Percentiles rank a stretch among this genome's conserved stretches.
These are phyloP conservation scores for Pipistrellus pygmaeus DNA, from an alignment of 2,797 vertebrate genomes.

Conservation along the genomic window DNA sequence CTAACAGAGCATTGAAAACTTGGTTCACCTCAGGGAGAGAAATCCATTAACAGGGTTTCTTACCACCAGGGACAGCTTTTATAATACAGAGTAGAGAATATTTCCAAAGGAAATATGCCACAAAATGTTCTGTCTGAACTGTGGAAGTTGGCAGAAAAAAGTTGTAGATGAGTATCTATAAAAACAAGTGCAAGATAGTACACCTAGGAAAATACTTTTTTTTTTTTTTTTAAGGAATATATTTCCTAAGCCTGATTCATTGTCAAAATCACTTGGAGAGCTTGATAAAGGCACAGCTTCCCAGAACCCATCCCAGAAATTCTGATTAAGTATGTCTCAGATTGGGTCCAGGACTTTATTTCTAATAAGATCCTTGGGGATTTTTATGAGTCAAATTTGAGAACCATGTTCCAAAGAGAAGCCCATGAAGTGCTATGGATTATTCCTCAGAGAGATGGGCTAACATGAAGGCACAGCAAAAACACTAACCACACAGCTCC, in stretches of 20 bases:
- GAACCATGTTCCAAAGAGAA: constrained; percentile 16
- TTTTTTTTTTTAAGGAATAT: background rate
- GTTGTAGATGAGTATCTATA: background rate
- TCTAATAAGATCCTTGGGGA: constrained; percentile 58
- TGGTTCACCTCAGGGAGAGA: background rate
- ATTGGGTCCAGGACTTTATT: background rate
- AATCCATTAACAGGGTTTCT: background rate
- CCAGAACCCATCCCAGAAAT: background rate
- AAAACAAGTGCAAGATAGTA: background rate
- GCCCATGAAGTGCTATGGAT: background rate
- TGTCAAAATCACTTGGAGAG: background rate
- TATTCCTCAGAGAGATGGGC: background rate
- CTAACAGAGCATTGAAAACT: background rate
- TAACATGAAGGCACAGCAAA: background rate
- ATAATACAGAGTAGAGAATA: background rate
- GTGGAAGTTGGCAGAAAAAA: background rate
- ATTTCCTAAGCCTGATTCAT: constrained; percentile 12
- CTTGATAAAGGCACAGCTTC: background rate
- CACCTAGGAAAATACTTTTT: constrained; percentile 17
- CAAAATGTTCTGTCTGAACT: background rate
- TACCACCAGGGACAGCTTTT: background rate
- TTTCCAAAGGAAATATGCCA: constrained; percentile 28
- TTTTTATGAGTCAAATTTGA: constrained; percentile 26
- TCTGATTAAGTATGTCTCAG: background rate
- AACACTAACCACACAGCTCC: background rate